Percentiles rank a stretch among this genome's conserved stretches.
phyloP scores from a whole-genome alignment of 2,888 invertebrate species.

The Abscondita cerata region DNA sequence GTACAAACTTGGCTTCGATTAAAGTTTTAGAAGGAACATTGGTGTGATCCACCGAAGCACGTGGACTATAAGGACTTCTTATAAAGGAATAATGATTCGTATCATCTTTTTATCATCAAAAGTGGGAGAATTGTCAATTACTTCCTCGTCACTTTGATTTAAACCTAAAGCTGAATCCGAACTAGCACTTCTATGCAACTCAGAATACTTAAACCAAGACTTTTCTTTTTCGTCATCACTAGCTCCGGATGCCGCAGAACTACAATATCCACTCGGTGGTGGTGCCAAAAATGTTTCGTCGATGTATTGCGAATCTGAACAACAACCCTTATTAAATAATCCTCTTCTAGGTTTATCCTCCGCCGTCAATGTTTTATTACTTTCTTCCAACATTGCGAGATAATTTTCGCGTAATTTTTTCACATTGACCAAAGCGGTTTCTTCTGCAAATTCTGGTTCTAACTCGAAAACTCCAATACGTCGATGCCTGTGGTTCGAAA shows the following conservation, averaged over 20 bases:
- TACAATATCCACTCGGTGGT: slow-evolving; percentile 55
- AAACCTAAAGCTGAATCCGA: slow-evolving; percentile 61
- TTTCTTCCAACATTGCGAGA: slow-evolving; percentile 51
- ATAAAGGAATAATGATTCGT: slow-evolving; percentile 7
- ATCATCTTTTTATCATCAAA: slow-evolving; percentile 20
- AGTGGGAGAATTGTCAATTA: slow-evolving; percentile 12
- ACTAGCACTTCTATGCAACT: slow-evolving; percentile 60
- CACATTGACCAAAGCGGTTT: slow-evolving; percentile 50
- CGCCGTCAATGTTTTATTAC: slow-evolving; percentile 40
- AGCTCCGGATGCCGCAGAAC: slow-evolving; percentile 52
- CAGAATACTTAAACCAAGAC: slow-evolving; percentile 39
- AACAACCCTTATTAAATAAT: slow-evolving; percentile 8
- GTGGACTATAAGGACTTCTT: slow-evolving; percentile 51
- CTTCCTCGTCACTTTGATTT: slow-evolving; percentile 61
- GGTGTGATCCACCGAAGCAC: slow-evolving; percentile 55
- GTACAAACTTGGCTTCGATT: slow-evolving; percentile 65
- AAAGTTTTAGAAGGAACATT: slow-evolving; percentile 60
- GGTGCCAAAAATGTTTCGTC: slow-evolving; percentile 48
- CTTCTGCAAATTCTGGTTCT: slow-evolving; percentile 33
- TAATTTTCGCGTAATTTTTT: slow-evolving; percentile 52
- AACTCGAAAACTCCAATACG: slow-evolving; percentile 53
- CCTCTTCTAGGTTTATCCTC: slow-evolving; percentile 25
- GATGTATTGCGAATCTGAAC: slow-evolving; percentile 5
- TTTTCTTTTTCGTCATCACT: slow-evolving; percentile 55
- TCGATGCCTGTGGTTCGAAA: slow-evolving; percentile 45